These are phyloP conservation scores for Riparia riparia DNA, from an alignment of 2,113 vertebrate species.

Conservation along the genomic window DNA sequence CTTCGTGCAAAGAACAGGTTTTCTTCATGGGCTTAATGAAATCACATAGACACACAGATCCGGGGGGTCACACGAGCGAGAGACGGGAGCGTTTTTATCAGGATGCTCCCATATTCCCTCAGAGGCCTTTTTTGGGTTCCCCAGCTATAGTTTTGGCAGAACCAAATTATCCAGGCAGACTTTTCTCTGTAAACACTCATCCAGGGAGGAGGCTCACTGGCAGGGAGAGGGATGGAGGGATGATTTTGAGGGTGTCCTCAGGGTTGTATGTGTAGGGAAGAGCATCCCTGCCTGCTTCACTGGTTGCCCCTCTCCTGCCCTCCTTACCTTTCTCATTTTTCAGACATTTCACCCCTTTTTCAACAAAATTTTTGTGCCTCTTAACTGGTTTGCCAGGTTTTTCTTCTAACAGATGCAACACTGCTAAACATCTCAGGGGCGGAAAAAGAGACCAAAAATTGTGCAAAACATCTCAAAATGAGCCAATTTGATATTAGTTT, in stretches of 20 bases:
- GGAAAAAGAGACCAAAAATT: not conserved
- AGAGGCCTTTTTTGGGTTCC: not conserved
- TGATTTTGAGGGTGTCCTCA: rapidly evolving
- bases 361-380: not conserved
- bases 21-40: not conserved
- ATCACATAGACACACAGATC: not conserved
- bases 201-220: not conserved
- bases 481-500: not conserved
- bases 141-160: not conserved
- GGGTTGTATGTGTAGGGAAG: not conserved
- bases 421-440: rapidly evolving
- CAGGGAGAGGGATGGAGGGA: not conserved
- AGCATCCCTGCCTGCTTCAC: not conserved
- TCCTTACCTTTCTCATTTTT: not conserved
- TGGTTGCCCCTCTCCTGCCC: not conserved
- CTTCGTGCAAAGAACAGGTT: not conserved
- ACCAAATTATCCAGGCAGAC: not conserved
- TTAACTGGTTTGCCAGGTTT: not conserved
- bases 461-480: not conserved
- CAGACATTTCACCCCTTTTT: not conserved
- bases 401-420: not conserved
- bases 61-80: rapidly evolving
- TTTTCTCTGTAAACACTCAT: not conserved
- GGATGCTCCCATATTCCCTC: not conserved
- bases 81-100: not conserved